These are phyloP conservation scores for Drosophila melanica DNA, from an alignment of 1,140 invertebrate species.

Conservation along the genomic window DNA sequence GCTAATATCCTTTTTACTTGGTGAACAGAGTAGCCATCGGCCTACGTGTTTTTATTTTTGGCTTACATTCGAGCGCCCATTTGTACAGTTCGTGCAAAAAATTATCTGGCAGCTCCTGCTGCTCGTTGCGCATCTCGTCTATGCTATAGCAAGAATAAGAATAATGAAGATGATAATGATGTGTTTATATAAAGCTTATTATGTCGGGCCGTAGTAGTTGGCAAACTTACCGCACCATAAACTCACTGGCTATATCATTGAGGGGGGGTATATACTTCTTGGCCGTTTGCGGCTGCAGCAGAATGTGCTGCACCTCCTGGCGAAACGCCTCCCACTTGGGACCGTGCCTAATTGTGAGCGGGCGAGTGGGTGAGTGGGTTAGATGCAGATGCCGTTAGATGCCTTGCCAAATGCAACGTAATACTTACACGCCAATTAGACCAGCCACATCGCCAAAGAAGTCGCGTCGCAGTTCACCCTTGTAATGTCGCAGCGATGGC, in stretches of 20 bases:
- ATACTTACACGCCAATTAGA: slow-evolving; percentile 91
- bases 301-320: slow-evolving; percentile 92
- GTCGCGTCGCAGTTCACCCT: slow-evolving; percentile 89
- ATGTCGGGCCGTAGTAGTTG: slow-evolving; percentile 10
- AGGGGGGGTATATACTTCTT: slow-evolving; percentile 89
- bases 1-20: not conserved
- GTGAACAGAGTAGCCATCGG: not conserved
- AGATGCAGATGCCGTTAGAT: slow-evolving; percentile 6
- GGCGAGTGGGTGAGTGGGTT: slow-evolving; percentile 14
- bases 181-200: slow-evolving; percentile 28
- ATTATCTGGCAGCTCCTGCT: slow-evolving; percentile 89
- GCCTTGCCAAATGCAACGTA: slow-evolving; percentile 40
- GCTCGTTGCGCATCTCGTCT: slow-evolving; percentile 87
- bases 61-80: slow-evolving; percentile 95
- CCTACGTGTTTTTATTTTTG: slow-evolving; percentile 7
- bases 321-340: slow-evolving; percentile 92
- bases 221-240: slow-evolving; percentile 87
- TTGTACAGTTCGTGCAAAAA: slow-evolving; percentile 93
- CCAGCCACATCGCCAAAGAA: slow-evolving; percentile 90
- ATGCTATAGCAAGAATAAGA: slow-evolving; percentile 85
- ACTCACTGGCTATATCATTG: slow-evolving; percentile 89
- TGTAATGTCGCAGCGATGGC: slow-evolving; percentile 91
- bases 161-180: not conserved
- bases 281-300: slow-evolving; percentile 90
- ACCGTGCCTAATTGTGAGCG: slow-evolving; percentile 88